Base-by-base conservation (phyloP, 2,113 vertebrate species). In the Capreolus pygargus region DNA sequence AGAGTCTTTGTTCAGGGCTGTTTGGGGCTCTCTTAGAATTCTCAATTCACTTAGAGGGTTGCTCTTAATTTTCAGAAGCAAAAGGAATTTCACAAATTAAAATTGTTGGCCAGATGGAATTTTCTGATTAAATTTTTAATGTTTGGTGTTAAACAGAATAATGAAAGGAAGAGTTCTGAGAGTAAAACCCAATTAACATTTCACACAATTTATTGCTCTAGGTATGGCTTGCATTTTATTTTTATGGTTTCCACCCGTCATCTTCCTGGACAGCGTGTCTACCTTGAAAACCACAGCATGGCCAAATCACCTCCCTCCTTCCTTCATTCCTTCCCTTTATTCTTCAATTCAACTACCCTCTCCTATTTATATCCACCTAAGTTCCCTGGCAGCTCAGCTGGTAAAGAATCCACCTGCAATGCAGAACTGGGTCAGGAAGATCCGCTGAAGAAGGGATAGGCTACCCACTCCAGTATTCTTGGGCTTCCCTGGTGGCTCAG, bases 61-160 rank as follows among this genome's bases (percentile, higher is more conserved):
- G 84, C 88, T 98, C 98, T 98, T 98, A 98, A 98, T 98, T 97
- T 95, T 98, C 70, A 83, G 61, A 98, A 98, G 89, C 84, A 93
- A 96, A 97, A 98, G 86, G 61, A 98, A 94, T 98, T 96, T 86
- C 98, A 96, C 81, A 47, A 98, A 98, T 97, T 97, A 92, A 98
- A 98, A 97, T 95, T 86, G 70, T 97, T 98, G 91, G 96, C 96
- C 97, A 98, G 93, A 95, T 98, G 98, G 97, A 98, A 98, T 95
- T 97, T 98, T 78, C 74, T 98, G 97, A 97, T 98, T 98, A 98
- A 98, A 96, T 95, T 98, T 98, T 96, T 96, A 97, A 79, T 97
- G 96, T 96, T 96, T 97, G 89, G 93, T 97, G 92, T 96, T 97
- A 95, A 97, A 96, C 79, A 74, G 50, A 98, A 89, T 97, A 98